Conservation (phyloP, 2,113 vertebrate species). For the Pedetes capensis region DNA sequence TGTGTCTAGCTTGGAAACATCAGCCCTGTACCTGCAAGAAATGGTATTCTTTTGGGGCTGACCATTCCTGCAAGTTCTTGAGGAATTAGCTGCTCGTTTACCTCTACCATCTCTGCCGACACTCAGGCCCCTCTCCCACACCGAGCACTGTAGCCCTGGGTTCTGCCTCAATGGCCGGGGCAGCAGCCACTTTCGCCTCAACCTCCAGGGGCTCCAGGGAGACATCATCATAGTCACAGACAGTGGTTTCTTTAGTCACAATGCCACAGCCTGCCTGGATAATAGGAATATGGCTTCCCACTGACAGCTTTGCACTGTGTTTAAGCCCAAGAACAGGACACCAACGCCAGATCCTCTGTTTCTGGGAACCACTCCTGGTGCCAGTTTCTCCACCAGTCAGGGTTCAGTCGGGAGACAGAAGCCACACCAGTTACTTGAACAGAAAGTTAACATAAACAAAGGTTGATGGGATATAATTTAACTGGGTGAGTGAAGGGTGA, state of each 20-base stretch:
- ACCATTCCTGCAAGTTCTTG: rapidly evolving
- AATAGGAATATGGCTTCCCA: background rate
- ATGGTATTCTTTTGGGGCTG: background rate
- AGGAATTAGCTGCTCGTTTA: background rate
- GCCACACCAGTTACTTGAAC: background rate
- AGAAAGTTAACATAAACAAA: background rate
- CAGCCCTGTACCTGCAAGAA: background rate
- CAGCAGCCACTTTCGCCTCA: background rate
- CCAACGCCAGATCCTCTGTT: background rate
- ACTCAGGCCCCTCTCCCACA: background rate
- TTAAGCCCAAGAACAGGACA: background rate
- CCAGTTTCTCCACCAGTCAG: background rate
- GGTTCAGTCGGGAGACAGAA: background rate
- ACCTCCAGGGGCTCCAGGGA: background rate
- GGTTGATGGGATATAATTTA: background rate
- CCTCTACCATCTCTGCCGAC: background rate
- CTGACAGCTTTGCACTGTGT: background rate
- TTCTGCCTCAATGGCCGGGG: rapidly evolving
- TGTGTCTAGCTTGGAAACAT: background rate
- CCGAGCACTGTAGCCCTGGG: background rate
- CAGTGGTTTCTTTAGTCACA: background rate
- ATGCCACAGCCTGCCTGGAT: background rate
- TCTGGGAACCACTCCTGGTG: background rate
- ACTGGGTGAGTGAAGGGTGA: background rate
- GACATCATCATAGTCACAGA: background rate